These are phyloP conservation scores for Mastigias papua DNA, from an alignment of 30 jellyfish, hydroid and myxozoan species.

Conservation along the genomic window DNA sequence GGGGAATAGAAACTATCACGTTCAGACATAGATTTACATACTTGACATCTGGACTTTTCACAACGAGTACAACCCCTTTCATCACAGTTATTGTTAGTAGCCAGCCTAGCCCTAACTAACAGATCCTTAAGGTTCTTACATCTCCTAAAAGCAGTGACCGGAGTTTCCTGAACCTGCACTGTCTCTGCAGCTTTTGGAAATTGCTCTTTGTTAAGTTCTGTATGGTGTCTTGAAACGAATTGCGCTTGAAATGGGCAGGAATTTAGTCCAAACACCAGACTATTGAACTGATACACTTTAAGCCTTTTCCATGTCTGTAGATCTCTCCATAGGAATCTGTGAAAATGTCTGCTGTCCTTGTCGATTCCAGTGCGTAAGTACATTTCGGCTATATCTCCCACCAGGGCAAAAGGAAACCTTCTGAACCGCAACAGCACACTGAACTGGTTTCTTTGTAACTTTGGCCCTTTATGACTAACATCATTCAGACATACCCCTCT, in stretches of 20 bases:
- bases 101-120: too few relatives aligned
- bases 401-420: constrained; percentile 71
- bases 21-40: too few relatives aligned
- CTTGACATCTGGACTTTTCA: too few relatives aligned
- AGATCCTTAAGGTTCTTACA: too few relatives aligned
- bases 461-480: constrained; percentile 38
- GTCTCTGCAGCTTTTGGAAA: constrained; percentile 77
- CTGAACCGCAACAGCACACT: constrained; percentile 56
- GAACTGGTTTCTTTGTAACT: constrained; percentile 30
- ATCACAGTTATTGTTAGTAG: too few relatives aligned
- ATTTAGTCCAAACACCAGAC: constrained; percentile 69
- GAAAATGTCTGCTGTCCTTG: constrained; percentile 48
- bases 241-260: constrained; percentile 65
- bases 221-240: constrained; percentile 24
- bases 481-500: constrained; percentile 38
- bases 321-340: constrained; percentile 66
- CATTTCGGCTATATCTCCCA: constrained; percentile 77
- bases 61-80: too few relatives aligned
- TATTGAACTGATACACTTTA: constrained; percentile 61
- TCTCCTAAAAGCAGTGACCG: too few relatives aligned
- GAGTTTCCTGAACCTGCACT: too few relatives aligned
- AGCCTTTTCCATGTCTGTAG: constrained; percentile 33
- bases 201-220: constrained; percentile 21
- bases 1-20: too few relatives aligned
- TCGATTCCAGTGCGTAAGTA: constrained; percentile 43